phyloP scores from a whole-genome alignment of 1,140 invertebrate genomes.

The Ridgeia piscesae region DNA sequence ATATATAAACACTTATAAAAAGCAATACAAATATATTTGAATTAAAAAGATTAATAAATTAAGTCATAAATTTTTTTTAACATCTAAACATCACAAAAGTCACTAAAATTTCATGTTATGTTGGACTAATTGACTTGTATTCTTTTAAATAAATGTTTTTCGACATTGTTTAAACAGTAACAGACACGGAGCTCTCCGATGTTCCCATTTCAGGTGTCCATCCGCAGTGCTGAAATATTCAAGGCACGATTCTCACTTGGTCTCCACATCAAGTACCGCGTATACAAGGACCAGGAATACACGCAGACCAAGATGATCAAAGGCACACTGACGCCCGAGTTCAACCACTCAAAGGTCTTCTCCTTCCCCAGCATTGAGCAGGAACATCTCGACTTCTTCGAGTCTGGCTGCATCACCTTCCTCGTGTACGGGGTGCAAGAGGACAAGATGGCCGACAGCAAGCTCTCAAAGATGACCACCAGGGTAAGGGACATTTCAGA shows the following conservation, averaged over 20 bases:
- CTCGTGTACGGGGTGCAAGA: constrained; percentile 54
- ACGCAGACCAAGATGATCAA: constrained; percentile 48
- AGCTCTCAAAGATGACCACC: constrained; percentile 52
- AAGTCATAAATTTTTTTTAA: too few species aligned
- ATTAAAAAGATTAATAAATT: too few species aligned
- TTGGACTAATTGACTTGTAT: too few species aligned
- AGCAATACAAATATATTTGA: too few species aligned
- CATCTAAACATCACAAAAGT: too few species aligned
- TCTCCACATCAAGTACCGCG: constrained; percentile 48
- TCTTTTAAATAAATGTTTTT: too few species aligned
- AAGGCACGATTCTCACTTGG: constrained; percentile 54
- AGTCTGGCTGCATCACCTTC: constrained; percentile 54
- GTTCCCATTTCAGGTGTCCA: constrained; percentile 35
- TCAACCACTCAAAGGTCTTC: constrained; percentile 49
- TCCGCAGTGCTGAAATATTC: constrained; percentile 45
- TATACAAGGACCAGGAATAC: constrained; percentile 41
- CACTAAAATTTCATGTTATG: too few species aligned
- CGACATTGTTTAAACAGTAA: too few species aligned
- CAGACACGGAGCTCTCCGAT: not conserved
- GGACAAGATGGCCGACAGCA: constrained; percentile 47
- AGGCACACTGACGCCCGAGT: constrained; percentile 48
- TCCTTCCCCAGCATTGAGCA: constrained; percentile 42
- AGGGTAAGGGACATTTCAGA: constrained; percentile 36
- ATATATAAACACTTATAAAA: too few species aligned
- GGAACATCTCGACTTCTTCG: constrained; percentile 55